A percentile compares a stretch with the other conserved stretches of the same genome.
phyloP scores from a whole-genome alignment of 2,797 vertebrate species.

The Tympanoctomys barrerae region DNA sequence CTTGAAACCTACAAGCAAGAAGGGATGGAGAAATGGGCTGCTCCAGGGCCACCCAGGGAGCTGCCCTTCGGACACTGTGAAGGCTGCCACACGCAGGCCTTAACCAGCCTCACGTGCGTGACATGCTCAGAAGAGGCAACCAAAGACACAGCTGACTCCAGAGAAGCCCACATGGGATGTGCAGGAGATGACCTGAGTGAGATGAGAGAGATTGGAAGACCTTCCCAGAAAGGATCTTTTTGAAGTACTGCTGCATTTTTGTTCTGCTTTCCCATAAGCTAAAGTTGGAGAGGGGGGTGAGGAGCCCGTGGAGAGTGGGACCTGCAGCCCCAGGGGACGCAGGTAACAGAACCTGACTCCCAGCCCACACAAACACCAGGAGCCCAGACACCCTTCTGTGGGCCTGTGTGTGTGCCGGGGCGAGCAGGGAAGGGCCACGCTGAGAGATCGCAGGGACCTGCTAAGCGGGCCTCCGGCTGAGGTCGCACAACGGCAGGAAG shows the following conservation, averaged over 20 bases:
- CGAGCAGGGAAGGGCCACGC: not conserved
- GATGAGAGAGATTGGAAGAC: not conserved
- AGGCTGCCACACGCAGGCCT: not conserved
- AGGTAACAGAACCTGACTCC: not conserved
- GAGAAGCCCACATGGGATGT: not conserved
- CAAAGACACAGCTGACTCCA: not conserved
- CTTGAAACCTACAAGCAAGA: not conserved
- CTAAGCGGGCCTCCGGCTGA: too few species aligned
- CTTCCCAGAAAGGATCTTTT: not conserved
- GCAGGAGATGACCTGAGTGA: not conserved
- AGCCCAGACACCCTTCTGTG: not conserved
- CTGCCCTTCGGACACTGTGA: not conserved
- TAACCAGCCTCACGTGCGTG: rapidly evolving
- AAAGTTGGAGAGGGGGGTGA: not conserved
- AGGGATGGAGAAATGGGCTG: too few species aligned
- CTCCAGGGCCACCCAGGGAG: too few species aligned
- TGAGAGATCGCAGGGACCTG: not conserved
- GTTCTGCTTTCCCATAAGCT: not conserved
- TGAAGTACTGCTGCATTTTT: not conserved
- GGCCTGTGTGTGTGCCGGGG: too few species aligned
- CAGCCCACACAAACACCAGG: not conserved
- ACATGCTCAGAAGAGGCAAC: not conserved
- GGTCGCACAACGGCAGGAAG: not conserved
- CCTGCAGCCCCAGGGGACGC: rapidly evolving
- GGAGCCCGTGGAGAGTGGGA: not conserved